Evolutionary conservation across 2,888 invertebrate species (phyloP), one percentile per base, ranked within the genome.

Genomic region (Drosophila quasianomalipes): DNA sequence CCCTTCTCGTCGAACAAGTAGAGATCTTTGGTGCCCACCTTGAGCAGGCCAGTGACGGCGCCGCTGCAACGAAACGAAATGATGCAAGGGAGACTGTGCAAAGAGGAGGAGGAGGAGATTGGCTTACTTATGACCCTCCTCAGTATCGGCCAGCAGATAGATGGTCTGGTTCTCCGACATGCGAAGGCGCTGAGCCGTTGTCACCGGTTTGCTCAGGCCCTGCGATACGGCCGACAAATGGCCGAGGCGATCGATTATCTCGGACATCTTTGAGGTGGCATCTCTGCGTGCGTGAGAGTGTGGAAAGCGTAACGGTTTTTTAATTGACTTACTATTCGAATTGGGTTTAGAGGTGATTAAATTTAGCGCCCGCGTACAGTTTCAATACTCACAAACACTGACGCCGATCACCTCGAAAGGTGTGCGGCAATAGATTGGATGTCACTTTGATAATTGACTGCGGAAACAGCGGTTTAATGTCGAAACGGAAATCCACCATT

Each of bases 21-120:
- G 62, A 99, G 94, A 90, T 97, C 96, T 94, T 99, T 99, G 75
- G 95, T 95, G 37, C 99, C 99, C 57, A 98, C 96, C 94, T 99
- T 99, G 78, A 99, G 94, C 87, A 98, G 94, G 0, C 98, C 99
- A 55, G 98, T 95, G n/a, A 97, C 96, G 44, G 94, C 93, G 7
- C 96, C 96, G 76, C 97, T 97, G 94, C 3, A 79, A 81, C 19
- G 6, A 37, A 10, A 31, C 14, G 28, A 19, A 31, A 44, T 16
- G 10, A 6, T 14, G 19, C n/a, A 41, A 22, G 3, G 16, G 26
- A 2, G 26, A 26, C 22, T 3, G 16, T 19, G 31, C 4, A 12
- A 26, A 30, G 5, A 35, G 7, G 4, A 10, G 26, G 2, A 30
- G 10, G 9, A 7, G 16, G 33, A 0, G 19, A 22, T 33, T 19